Evolutionary conservation across 2,797 vertebrate genomes (phyloP).

Genomic region (Phoebastria nigripes): DNA sequence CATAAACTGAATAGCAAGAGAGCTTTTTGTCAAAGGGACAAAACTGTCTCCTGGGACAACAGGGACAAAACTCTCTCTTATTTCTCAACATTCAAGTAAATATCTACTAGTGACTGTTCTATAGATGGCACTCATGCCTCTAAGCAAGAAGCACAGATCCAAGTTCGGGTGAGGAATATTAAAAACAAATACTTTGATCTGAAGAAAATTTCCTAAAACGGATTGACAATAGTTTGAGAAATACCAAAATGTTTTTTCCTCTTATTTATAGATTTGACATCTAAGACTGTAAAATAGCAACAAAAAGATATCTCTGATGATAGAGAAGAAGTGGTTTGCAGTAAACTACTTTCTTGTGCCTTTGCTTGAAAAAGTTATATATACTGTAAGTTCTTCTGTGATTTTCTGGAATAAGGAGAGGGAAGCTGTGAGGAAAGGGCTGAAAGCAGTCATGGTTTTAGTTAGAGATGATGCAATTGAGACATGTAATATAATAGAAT

Average conservation of each 20-base stretch:
- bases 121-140: constrained; percentile 69
- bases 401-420: neutral
- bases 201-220: neutral
- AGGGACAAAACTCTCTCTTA: neutral
- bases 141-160: constrained; percentile 5
- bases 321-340: neutral
- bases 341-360: neutral
- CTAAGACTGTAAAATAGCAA: neutral
- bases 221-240: neutral
- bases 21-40: constrained; percentile 50
- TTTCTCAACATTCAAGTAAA: neutral
- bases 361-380: neutral
- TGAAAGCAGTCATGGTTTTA: neutral
- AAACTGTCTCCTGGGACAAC: constrained; percentile 41
- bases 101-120: constrained; percentile 24
- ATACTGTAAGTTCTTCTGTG: neutral
- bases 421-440: neutral
- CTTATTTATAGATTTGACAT: neutral
- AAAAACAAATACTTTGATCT: neutral
- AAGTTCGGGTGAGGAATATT: neutral
- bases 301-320: neutral
- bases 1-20: constrained; percentile 40
- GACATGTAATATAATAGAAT: neutral
- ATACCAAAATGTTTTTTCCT: neutral
- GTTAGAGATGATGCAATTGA: neutral